Evolutionary conservation across 92 coral and sea anemone genomes (phyloP).

Genomic region (Umimayanthus chanpuru): DNA sequence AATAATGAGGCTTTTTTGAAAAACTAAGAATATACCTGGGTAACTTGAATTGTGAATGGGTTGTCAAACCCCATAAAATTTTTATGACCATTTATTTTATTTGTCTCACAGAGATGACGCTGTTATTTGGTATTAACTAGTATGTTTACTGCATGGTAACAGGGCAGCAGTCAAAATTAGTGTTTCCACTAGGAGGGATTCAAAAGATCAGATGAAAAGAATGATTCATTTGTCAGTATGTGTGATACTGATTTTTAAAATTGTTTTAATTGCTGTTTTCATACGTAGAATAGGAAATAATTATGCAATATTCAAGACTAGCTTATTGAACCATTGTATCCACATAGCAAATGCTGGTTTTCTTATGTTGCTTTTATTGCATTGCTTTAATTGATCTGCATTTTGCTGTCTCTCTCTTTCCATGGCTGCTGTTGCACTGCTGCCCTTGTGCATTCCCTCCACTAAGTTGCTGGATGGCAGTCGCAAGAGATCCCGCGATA

Average conservation of each 20-base stretch:
- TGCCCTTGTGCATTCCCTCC: conserved; percentile 79
- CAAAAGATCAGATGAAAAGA: neutral
- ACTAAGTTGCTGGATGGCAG: conserved; percentile 81
- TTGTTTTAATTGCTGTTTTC: too few relatives aligned
- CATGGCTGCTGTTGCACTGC: conserved; percentile 61
- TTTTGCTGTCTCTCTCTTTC: conserved; percentile 63
- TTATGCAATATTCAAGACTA: conserved; percentile 2
- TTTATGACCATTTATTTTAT: too few relatives aligned
- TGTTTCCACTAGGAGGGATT: neutral
- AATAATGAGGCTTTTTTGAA: neutral
- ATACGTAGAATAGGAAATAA: neutral
- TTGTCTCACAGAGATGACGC: too few relatives aligned
- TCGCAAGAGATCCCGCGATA: conserved; percentile 96
- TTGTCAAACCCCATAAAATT: too few relatives aligned
- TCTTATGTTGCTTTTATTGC: conserved; percentile 75
- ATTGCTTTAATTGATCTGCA: conserved; percentile 78
- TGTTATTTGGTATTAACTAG: too few relatives aligned
- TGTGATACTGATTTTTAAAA: too few relatives aligned
- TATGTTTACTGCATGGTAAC: neutral
- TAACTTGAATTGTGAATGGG: too few relatives aligned
- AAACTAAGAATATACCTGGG: too few relatives aligned
- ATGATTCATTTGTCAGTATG: too few relatives aligned
- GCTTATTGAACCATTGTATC: neutral
- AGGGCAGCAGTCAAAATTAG: neutral
- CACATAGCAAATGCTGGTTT: conserved; percentile 47